Base-by-base conservation (phyloP, 2,888 invertebrate genomes). In the Plagodis dolabraria region DNA sequence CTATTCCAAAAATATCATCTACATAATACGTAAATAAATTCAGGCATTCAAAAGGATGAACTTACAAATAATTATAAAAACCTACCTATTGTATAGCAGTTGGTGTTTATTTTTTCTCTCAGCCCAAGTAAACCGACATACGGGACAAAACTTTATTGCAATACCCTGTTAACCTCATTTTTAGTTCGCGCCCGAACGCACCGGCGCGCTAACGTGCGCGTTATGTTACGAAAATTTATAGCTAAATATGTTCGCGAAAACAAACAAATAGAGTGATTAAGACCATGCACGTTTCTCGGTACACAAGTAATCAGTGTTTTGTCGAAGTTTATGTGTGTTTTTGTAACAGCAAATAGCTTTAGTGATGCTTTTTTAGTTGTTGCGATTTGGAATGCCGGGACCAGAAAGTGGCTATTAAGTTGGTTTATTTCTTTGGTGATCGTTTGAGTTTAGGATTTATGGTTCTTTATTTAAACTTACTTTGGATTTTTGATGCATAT, bases 231-330 rank as follows among this genome's bases (percentile, higher is more conserved):
- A 40, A 40, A 1, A 40, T 10, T 40, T 10, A 36, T 9, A 22
- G 22, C 22, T 22, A 10, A 49, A 50, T 43, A 43, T 34, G 43
- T n/a, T 5, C 43, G 34, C 43, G 12, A 33, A 11, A 50, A 42
- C 43, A 43, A 43, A 43, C 42, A 50, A 34, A 8, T 47, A 38
- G 34, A 48, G 50, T 50, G 43, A 50, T 50, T 43, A 33, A 50
- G 33, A 50, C 42, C 42, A 49, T 40, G 33, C 40, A 42, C 0
- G 45, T 33, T 48, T 34, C 9, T 43, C 8, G 34, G 33, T n/a
- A 34, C n/a, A 38, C 38, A 9, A 36, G 38, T 22, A 11, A 50
- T 9, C 11, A 12, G 34, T 43, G 34, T 43, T 40, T 43, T 43
- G 12, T 4, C 7, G 40, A 43, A 12, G 43, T 43, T 12, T 43